These are phyloP conservation scores for Actenoides lindsayi DNA, from an alignment of 2,113 vertebrate species.

Conservation along the genomic window DNA sequence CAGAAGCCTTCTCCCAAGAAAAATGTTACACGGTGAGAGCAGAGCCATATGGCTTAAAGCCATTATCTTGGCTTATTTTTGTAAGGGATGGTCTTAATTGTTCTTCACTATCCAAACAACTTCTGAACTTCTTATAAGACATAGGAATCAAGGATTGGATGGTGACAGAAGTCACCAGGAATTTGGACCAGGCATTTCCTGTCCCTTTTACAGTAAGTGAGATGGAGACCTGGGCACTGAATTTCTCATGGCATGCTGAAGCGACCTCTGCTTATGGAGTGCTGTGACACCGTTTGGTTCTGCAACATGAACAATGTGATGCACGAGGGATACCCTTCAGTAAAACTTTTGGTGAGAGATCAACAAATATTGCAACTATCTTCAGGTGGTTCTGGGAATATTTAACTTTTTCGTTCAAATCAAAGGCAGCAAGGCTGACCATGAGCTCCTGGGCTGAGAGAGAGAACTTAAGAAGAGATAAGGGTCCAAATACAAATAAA, in stretches of 20 bases:
- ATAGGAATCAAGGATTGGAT: background rate
- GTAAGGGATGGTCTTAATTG: background rate
- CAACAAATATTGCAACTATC: background rate
- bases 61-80: background rate
- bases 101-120: background rate
- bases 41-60: background rate
- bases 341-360: background rate
- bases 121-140: background rate
- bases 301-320: background rate
- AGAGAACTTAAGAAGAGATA: background rate
- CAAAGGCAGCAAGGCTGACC: background rate
- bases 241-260: background rate
- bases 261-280: background rate
- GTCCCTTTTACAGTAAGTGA: background rate
- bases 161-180: background rate
- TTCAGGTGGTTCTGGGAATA: background rate
- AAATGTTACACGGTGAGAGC: background rate
- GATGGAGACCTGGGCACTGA: background rate
- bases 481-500: background rate
- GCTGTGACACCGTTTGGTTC: background rate
- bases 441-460: background rate
- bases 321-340: background rate
- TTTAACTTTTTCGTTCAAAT: background rate
- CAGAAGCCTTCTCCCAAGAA: background rate
- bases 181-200: background rate